phyloP scores from a whole-genome alignment of 2,113 vertebrate genomes.

The Argyrosomus japonicus region DNA sequence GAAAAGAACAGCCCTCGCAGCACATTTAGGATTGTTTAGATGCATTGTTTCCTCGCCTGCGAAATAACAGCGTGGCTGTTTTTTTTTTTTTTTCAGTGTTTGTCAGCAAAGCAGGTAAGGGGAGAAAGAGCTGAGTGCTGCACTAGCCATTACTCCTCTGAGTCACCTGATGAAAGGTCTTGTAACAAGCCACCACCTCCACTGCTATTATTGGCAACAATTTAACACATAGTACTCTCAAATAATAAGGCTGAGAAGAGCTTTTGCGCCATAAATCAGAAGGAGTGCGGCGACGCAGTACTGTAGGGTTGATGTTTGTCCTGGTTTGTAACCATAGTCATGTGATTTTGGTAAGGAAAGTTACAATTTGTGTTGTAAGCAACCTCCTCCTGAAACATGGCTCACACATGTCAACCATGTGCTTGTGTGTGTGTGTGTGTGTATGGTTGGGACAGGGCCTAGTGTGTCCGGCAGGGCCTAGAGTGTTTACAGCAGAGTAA shows the following conservation, averaged over 20 bases:
- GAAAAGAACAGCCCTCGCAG: slow-evolving; percentile 64
- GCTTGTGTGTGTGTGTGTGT: background rate
- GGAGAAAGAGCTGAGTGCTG: slow-evolving; percentile 70
- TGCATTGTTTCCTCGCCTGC: slow-evolving; percentile 68
- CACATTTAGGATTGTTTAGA: slow-evolving; percentile 71
- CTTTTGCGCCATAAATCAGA: background rate
- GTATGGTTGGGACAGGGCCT: background rate
- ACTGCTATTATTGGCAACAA: slow-evolving; percentile 14
- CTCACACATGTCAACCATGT: slow-evolving; percentile 46
- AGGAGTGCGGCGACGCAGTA: background rate
- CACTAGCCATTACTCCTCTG: slow-evolving; percentile 63
- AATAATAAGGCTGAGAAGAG: background rate
- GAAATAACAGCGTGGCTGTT: slow-evolving; percentile 61
- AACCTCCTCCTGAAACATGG: slow-evolving; percentile 4
- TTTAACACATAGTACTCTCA: slow-evolving; percentile 11
- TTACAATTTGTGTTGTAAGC: slow-evolving; percentile 1
- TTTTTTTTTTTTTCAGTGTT: slow-evolving; percentile 68
- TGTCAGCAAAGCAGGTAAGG: slow-evolving; percentile 75
- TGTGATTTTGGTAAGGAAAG: background rate
- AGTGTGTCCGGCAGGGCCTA: slow-evolving; percentile 47
- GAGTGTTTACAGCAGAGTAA: slow-evolving; percentile 74
- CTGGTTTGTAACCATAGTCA: background rate
- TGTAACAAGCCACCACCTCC: slow-evolving; percentile 25
- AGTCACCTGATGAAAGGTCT: slow-evolving; percentile 59
- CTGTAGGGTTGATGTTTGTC: background rate